phyloP scores from a whole-genome alignment of 2,888 invertebrate species.

The Biston betularia region DNA sequence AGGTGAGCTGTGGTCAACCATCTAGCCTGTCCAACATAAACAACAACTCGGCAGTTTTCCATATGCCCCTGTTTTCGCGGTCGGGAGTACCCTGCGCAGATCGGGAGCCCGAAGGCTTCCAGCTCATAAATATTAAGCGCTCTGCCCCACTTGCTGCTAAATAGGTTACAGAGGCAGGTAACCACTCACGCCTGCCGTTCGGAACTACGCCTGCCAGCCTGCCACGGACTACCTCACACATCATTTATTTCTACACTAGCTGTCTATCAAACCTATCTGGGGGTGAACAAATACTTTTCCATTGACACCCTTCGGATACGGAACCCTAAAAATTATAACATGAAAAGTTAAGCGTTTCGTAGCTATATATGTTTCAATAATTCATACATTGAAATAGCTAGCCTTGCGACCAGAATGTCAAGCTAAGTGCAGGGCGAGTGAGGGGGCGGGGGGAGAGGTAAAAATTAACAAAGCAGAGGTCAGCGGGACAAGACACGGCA shows the following conservation, averaged over 20 bases:
- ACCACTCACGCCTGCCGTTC: background rate
- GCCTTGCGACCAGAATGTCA: background rate
- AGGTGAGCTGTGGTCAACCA: too few species aligned
- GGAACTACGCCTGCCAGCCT: background rate
- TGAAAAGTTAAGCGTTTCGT: too few species aligned
- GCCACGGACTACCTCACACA: background rate
- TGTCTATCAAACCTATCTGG: too few species aligned
- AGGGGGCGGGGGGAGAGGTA: conserved; percentile 31
- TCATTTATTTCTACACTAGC: too few species aligned
- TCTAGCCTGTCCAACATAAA: too few species aligned
- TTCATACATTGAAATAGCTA: too few species aligned
- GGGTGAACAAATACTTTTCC: too few species aligned
- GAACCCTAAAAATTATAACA: too few species aligned
- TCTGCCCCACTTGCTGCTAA: conserved; percentile 56
- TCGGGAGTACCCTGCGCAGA: conserved; percentile 13
- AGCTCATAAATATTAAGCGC: conserved; percentile 59
- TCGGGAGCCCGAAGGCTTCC: conserved; percentile 33
- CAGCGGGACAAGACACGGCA: conserved; percentile 49
- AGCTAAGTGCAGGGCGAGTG: conserved; percentile 33
- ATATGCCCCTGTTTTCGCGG: background rate
- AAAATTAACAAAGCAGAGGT: conserved; percentile 57
- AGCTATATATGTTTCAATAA: too few species aligned
- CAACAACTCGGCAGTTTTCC: background rate
- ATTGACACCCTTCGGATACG: too few species aligned
- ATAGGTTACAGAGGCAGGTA: conserved; percentile 55